Evolutionary conservation across 1,140 invertebrate species (phyloP), one percentile per base, ranked within the genome.

Genomic region (Bemisia tabaci): DNA sequence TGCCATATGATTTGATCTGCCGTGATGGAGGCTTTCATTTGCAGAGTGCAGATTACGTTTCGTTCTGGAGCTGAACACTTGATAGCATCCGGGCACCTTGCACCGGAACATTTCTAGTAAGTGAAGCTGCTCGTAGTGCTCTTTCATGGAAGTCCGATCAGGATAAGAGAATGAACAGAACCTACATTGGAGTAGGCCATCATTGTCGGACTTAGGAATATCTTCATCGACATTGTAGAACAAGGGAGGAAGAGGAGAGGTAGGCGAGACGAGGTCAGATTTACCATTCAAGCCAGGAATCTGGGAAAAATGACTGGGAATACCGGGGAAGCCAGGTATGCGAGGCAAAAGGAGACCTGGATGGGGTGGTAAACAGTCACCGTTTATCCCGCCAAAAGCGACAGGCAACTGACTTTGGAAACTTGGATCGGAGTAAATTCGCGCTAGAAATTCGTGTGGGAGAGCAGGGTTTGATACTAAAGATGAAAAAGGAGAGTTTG

Each of bases 381-480:
- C 80, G 69, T 77, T 81, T 67, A 76, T 5, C 5, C 33, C 33
- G 5, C 5, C 5, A 17, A 48, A 48, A 48, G 33, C 33, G 33
- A 17, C 33, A 48, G 33, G 33, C 17, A 48, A 48, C 67, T 83
- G 81, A 63, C 82, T 79, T 12, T 83, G 73, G 11, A 79, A 77
- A 39, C 80, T 78, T 39, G 86, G 82, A 65, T 91, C 89, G 2
- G 89, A 86, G 73, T 92, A 94, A 9, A 94, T 79, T 68, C 92
- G 82, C 1, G 90, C 88, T 60, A 94, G 75, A 62, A 94, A 85
- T 72, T 94, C 91, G n/a, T 86, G 85, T 79, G 85, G 79, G 71
- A 88, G 74, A 66, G 79, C 70, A 1, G 81, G 75, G 70, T 78
- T 81, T 17, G 33, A 5, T 17, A 48, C 17, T 48, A 48, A 48